Conservation (phyloP, 2,113 vertebrate species). For the Bujurquina vittata region DNA sequence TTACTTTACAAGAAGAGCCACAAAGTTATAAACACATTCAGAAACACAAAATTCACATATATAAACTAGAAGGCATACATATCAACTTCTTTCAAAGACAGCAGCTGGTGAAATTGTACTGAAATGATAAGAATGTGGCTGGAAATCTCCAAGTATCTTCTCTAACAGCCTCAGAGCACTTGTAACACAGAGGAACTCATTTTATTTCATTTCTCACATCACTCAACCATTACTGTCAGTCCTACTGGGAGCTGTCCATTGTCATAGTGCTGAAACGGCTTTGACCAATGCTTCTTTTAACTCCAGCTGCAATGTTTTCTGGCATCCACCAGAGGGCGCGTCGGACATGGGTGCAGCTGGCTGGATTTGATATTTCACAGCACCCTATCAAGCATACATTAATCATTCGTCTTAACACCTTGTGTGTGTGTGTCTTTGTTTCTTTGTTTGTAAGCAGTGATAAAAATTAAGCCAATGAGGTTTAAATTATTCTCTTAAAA, state of each 20-base stretch:
- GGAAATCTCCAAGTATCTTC: neutral
- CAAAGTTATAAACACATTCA: neutral
- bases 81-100: neutral
- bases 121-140: neutral
- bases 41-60: neutral
- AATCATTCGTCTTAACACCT: neutral
- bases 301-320: neutral
- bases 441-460: neutral
- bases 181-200: neutral
- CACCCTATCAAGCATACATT: neutral
- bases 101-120: neutral
- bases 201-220: neutral
- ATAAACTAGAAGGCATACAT: neutral
- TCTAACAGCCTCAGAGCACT: neutral
- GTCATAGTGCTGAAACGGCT: conserved; percentile 57
- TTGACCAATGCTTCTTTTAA: neutral
- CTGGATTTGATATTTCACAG: neutral
- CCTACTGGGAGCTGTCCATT: conserved; percentile 50
- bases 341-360: neutral
- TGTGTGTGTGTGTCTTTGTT: neutral
- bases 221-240: neutral
- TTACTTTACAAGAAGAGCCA: neutral
- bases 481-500: neutral
- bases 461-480: neutral
- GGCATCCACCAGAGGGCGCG: conserved; percentile 52